Base-by-base conservation (phyloP, 2,113 vertebrate genomes). In the Etia nguti region DNA sequence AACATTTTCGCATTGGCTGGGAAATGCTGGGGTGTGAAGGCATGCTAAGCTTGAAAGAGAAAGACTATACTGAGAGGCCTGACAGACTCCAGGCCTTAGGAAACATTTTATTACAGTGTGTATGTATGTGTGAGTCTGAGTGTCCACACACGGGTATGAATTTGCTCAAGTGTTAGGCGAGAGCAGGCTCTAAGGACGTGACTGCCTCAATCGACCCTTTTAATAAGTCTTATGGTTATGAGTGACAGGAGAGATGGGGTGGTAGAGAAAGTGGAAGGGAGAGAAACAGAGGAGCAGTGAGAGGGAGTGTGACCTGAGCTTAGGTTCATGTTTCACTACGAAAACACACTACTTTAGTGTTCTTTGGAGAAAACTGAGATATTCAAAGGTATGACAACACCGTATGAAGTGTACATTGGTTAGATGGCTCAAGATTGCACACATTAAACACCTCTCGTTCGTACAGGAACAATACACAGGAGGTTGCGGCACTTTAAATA, bases 381-480 rank as follows among this genome's bases (percentile, higher is more conserved):
- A 93, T 89, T 86, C 84, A 0, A 84, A 93, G 88, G 92, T 93
- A 93, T 94, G 91, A 94, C 93, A 94, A 94, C 92, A 92, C 85
- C 26, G 16, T 55, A 55, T 73, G 85, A 94, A 88, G 85, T 82
- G 88, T 89, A 87, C 70, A 43, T 48, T 50, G 86, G 68, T 91
- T 52, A 31, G 41, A 86, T 79, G 20, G 50, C 84, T 85, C 73
- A 16, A 82, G 70, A 81, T 85, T 79, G 60, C 73, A 85, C 80
- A 86, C 60, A 82, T 88, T 82, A 77, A 82, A 46, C 84, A 83
- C 80, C 89, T 80, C 34, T 85, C 13, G 36, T 81, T 81, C 60
- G 52, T 41, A 82, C 59, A 85, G 4, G 52, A 70, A 90, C 70
- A 80, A 80, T 36, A 89, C 75, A 88, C 75, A 50, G 80, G 80